These are phyloP conservation scores for Pandemis cinnamomeana DNA, from an alignment of 2,888 invertebrate genomes.

Conservation along the genomic window DNA sequence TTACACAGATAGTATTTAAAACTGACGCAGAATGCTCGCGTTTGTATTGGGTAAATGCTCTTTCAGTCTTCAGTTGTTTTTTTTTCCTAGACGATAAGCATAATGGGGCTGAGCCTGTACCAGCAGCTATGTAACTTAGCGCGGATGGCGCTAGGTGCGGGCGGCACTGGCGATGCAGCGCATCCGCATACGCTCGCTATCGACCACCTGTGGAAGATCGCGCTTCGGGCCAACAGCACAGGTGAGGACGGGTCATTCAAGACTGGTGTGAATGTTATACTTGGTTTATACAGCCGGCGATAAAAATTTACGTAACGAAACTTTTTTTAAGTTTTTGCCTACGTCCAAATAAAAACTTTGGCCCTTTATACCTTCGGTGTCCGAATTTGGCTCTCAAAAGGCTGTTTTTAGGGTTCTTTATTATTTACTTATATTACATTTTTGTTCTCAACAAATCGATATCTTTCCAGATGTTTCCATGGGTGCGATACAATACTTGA, in stretches of 20 bases:
- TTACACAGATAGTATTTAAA: too few relatives aligned
- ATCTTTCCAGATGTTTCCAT: conserved; percentile 90
- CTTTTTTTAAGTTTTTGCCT: too few relatives aligned
- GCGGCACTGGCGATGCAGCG: conserved; percentile 79
- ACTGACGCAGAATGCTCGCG: too few relatives aligned
- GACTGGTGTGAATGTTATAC: background rate
- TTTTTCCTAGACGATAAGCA: conserved; percentile 88
- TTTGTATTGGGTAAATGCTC: too few relatives aligned
- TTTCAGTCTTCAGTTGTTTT: background rate
- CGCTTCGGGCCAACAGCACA: conserved; percentile 94
- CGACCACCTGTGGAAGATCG: conserved; percentile 98
- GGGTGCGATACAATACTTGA: conserved; percentile 97
- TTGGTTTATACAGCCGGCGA: background rate
- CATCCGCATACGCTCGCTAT: conserved; percentile 90
- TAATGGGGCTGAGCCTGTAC: conserved; percentile 95
- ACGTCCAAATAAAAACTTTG: too few relatives aligned
- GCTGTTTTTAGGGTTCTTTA: too few relatives aligned
- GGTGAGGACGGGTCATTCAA: conserved; percentile 67
- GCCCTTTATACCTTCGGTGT: too few relatives aligned
- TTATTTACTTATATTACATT: background rate
- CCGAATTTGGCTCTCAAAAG: too few relatives aligned
- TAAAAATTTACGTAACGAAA: too few relatives aligned
- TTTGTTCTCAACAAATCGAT: background rate
- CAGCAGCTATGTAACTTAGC: conserved; percentile 96
- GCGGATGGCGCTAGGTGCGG: conserved; percentile 90